A percentile compares a stretch with the other conserved stretches of the same genome.
Conservation (phyloP, 2,888 invertebrate species). For the Euproctis similis region DNA sequence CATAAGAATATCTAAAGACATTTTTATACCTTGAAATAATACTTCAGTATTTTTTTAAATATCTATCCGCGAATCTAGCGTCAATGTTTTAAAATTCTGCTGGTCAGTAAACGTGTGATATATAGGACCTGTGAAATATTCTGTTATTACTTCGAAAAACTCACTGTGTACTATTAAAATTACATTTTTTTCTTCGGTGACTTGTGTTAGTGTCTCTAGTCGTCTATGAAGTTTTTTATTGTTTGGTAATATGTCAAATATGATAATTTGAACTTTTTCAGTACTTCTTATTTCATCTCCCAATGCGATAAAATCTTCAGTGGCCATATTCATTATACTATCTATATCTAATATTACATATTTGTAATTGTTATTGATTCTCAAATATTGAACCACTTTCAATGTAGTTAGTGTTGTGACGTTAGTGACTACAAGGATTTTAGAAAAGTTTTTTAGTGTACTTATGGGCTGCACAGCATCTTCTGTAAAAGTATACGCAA, state of each 20-base stretch:
- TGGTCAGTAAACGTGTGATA: background rate
- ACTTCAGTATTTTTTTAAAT: slow-evolving; percentile 1
- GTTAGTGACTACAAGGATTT: slow-evolving; percentile 4
- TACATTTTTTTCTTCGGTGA: background rate
- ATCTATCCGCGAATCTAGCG: background rate
- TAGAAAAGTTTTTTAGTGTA: background rate
- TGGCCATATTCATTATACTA: too few relatives aligned
- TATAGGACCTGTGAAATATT: slow-evolving; percentile 1
- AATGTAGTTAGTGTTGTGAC: slow-evolving; percentile 1
- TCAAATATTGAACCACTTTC: background rate
- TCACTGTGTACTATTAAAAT: slow-evolving; percentile 2
- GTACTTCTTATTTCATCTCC: slow-evolving; percentile 1
- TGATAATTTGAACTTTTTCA: background rate
- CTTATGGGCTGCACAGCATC: background rate
- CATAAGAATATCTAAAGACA: slow-evolving; percentile 2
- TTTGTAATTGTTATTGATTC: too few relatives aligned
- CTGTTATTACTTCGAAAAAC: background rate
- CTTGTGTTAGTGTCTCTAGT: background rate
- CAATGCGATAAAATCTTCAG: too few relatives aligned
- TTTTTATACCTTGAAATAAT: slow-evolving; percentile 4
- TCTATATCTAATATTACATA: too few relatives aligned
- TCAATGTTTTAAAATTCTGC: too few relatives aligned
- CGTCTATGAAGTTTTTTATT: background rate
- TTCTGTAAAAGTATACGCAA: slow-evolving; percentile 1
- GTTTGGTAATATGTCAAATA: background rate